phyloP scores from a whole-genome alignment of 2,113 vertebrate species.

The Mobula hypostoma region DNA sequence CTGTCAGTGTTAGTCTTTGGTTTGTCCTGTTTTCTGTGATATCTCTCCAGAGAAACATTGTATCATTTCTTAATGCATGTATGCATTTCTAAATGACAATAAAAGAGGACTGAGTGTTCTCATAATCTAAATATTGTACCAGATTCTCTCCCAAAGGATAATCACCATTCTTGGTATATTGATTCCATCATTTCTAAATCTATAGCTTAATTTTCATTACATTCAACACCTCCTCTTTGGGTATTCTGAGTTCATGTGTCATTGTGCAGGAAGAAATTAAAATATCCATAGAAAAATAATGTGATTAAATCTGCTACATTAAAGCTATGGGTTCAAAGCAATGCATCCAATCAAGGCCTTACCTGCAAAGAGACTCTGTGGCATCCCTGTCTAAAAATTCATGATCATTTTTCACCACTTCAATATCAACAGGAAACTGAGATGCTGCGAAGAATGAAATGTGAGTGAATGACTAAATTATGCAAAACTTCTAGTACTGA shows the following conservation, averaged over 20 bases:
- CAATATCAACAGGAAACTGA: constrained; percentile 62
- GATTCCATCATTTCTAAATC: background rate
- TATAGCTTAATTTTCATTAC: background rate
- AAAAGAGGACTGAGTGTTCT: no score
- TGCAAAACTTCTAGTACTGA: background rate
- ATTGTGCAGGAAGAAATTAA: background rate
- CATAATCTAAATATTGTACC: no score
- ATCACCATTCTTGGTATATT: no score
- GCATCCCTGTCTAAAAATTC: constrained; percentile 67
- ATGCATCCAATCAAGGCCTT: constrained; percentile 39
- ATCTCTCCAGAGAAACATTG: no score
- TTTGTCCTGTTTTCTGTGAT: no score
- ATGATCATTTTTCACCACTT: constrained; percentile 62
- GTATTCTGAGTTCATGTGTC: background rate
- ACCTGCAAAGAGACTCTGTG: constrained; percentile 66
- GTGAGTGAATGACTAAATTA: background rate
- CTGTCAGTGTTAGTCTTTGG: no score
- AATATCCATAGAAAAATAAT: background rate
- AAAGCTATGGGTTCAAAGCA: background rate
- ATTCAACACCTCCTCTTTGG: background rate
- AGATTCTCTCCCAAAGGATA: no score
- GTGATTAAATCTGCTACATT: no score
- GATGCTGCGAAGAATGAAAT: constrained; percentile 53
- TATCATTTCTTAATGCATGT: no score
- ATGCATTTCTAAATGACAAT: no score